A percentile compares a stretch with the other conserved stretches of the same genome.
These are phyloP conservation scores for Diogma glabrata DNA, from an alignment of 2,888 invertebrate genomes.

Conservation along the genomic window DNA sequence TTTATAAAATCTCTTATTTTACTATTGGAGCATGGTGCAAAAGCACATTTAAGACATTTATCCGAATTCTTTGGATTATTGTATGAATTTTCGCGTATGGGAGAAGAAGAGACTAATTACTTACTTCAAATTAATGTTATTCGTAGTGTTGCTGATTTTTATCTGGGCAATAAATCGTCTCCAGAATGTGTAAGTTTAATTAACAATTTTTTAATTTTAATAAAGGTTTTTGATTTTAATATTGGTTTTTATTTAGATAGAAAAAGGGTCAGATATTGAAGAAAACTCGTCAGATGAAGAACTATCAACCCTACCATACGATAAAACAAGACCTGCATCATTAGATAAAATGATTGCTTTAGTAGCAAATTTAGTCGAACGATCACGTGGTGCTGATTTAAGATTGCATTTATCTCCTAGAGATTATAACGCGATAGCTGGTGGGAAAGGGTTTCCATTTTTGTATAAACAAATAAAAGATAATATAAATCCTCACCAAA, in stretches of 20 bases:
- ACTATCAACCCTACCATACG: slow-evolving; percentile 38
- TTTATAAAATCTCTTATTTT: slow-evolving; percentile 82
- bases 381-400: slow-evolving; percentile 67
- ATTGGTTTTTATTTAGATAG: slow-evolving; percentile 25
- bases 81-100: slow-evolving; percentile 91
- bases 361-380: slow-evolving; percentile 77
- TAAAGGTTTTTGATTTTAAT: neutral
- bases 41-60: slow-evolving; percentile 73
- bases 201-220: neutral
- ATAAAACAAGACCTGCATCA: slow-evolving; percentile 78
- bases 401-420: slow-evolving; percentile 61
- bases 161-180: slow-evolving; percentile 65
- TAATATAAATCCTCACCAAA: slow-evolving; percentile 83
- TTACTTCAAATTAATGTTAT: slow-evolving; percentile 78
- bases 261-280: slow-evolving; percentile 37
- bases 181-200: slow-evolving; percentile 51
- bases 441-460: slow-evolving; percentile 89
- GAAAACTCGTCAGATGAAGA: slow-evolving; percentile 43
- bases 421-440: slow-evolving; percentile 72
- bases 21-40: slow-evolving; percentile 77
- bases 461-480: slow-evolving; percentile 91
- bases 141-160: slow-evolving; percentile 82
- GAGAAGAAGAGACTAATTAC: slow-evolving; percentile 85
- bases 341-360: slow-evolving; percentile 92
- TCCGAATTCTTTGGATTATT: slow-evolving; percentile 88